phyloP scores from a whole-genome alignment of 2,888 invertebrate species.

The Pheosia gnoma region DNA sequence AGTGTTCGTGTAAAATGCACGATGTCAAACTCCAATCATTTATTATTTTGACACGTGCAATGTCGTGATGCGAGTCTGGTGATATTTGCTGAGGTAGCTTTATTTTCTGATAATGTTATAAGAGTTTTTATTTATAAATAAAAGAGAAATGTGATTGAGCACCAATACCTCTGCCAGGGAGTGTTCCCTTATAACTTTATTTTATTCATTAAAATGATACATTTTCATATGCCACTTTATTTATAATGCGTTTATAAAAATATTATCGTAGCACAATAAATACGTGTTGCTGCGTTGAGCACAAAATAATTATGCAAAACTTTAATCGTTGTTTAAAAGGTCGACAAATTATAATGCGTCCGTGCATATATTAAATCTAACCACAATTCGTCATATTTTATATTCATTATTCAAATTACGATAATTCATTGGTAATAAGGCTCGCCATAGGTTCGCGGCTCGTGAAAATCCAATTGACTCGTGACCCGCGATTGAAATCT shows the following conservation, averaged over 20 bases:
- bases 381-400: slow-evolving; percentile 6
- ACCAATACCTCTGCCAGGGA: too few species aligned
- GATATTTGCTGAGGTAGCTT: background rate
- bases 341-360: too few species aligned
- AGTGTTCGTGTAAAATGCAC: slow-evolving; percentile 33
- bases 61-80: background rate
- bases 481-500: slow-evolving; percentile 56
- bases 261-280: too few species aligned
- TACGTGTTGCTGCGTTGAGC: too few species aligned
- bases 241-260: too few species aligned
- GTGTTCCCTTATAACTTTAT: too few species aligned
- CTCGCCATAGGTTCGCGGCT: slow-evolving; percentile 31
- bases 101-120: background rate
- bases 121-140: background rate
- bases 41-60: slow-evolving; percentile 35
- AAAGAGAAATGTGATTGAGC: too few species aligned
- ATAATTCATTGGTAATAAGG: slow-evolving; percentile 30
- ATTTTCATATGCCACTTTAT: too few species aligned
- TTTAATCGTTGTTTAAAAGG: too few species aligned
- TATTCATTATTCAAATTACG: slow-evolving; percentile 18
- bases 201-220: too few species aligned
- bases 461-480: slow-evolving; percentile 54
- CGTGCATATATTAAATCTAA: background rate
- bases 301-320: too few species aligned
- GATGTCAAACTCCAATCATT: slow-evolving; percentile 33